phyloP scores from a whole-genome alignment of 2,888 invertebrate genomes.

The Baronia brevicornis region DNA sequence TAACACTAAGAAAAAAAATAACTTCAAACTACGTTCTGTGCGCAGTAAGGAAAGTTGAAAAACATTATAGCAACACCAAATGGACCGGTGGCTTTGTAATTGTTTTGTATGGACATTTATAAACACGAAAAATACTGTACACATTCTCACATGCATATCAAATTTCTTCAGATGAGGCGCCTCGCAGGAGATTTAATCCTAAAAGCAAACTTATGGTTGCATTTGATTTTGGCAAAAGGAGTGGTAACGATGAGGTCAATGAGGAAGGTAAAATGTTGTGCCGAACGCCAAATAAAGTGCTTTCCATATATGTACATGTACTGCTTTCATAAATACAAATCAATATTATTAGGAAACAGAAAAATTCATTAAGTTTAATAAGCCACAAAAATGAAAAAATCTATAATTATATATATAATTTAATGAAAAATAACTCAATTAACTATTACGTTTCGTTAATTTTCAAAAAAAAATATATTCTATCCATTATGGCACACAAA shows the following conservation, averaged over 20 bases:
- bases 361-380: too few relatives aligned
- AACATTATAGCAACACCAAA: constrained; percentile 1
- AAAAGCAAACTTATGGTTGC: constrained; percentile 52
- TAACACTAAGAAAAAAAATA: too few relatives aligned
- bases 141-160: constrained; percentile 13
- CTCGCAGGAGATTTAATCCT: constrained; percentile 47
- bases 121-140: constrained; percentile 1
- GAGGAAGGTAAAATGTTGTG: constrained; percentile 65
- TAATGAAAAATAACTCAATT: too few relatives aligned
- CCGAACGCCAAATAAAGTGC: constrained; percentile 4
- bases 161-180: constrained; percentile 17
- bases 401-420: too few relatives aligned
- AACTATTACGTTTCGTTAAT: too few relatives aligned
- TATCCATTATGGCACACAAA: too few relatives aligned
- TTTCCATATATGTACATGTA: neutral
- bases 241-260: constrained; percentile 40
- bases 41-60: constrained; percentile 1
- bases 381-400: too few relatives aligned
- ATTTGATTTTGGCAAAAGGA: constrained; percentile 57
- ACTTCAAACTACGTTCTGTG: neutral
- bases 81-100: constrained; percentile 7
- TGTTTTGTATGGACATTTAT: neutral
- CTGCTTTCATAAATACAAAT: too few relatives aligned
- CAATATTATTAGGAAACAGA: too few relatives aligned
- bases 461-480: too few relatives aligned